phyloP scores from a whole-genome alignment of 2,113 vertebrate species.

The Cryptoleucopteryx plumbea region DNA sequence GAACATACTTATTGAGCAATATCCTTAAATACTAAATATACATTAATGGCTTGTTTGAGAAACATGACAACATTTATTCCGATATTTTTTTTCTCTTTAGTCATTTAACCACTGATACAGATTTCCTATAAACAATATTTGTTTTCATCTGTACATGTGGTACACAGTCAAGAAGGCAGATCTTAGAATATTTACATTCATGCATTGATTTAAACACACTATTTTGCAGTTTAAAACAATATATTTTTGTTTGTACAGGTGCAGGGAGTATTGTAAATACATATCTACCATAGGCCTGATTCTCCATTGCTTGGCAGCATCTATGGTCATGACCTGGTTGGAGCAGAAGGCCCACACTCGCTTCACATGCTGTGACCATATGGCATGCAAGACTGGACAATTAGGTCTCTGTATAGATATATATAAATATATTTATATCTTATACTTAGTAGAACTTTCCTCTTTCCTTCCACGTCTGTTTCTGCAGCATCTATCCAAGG shows the following conservation, averaged over 20 bases:
- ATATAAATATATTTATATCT: constrained; percentile 50
- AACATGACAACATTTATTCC: constrained; percentile 78
- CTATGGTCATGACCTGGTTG: constrained; percentile 48
- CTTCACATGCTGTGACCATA: constrained; percentile 30
- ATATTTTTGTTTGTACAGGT: constrained; percentile 72
- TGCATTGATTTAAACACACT: constrained; percentile 80
- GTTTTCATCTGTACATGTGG: constrained; percentile 76
- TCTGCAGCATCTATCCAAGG: constrained; percentile 60
- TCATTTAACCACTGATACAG: constrained; percentile 71
- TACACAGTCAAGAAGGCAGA: constrained; percentile 85
- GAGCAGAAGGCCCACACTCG: constrained; percentile 15
- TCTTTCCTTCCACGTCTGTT: constrained; percentile 68
- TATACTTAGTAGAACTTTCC: constrained; percentile 21
- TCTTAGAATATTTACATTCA: constrained; percentile 89
- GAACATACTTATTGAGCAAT: constrained; percentile 78
- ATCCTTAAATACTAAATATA: constrained; percentile 80
- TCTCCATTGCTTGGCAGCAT: constrained; percentile 69
- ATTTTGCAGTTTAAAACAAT: constrained; percentile 70
- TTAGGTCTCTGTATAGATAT: constrained; percentile 60
- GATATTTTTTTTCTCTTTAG: constrained; percentile 70
- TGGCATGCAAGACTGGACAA: constrained; percentile 49
- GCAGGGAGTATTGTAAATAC: constrained; percentile 75
- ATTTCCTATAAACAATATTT: constrained; percentile 76
- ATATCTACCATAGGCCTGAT: constrained; percentile 66
- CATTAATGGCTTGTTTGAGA: constrained; percentile 82